Evolutionary conservation across 2,888 invertebrate genomes (phyloP).

Genomic region (Tuta absoluta): DNA sequence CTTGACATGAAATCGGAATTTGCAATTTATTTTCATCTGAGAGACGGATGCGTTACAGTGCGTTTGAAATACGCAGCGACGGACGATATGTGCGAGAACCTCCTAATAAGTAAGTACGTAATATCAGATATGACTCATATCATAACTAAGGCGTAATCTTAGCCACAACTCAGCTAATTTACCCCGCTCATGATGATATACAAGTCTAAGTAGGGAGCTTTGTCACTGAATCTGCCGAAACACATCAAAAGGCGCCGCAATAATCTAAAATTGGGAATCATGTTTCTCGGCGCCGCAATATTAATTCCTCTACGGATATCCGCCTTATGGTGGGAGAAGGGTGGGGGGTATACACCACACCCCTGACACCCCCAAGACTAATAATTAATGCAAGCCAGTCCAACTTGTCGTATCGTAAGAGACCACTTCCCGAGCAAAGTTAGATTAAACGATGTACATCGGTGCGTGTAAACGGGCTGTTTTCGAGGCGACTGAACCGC

Average conservation of each 20-base stretch:
- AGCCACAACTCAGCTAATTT: too few species aligned
- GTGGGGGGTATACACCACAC: neutral
- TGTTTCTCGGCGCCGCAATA: conserved; percentile 21
- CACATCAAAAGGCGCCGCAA: neutral
- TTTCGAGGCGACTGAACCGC: conserved; percentile 49
- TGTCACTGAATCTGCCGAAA: neutral
- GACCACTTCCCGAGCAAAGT: conserved; percentile 64
- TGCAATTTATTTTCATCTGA: too few species aligned
- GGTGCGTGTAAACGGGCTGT: conserved; percentile 59
- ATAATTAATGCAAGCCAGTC: conserved; percentile 54
- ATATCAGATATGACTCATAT: too few species aligned
- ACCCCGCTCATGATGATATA: too few species aligned
- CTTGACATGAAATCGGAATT: too few species aligned
- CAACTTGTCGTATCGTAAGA: conserved; percentile 53
- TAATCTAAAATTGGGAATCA: conserved; percentile 13
- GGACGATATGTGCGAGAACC: too few species aligned
- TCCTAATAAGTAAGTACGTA: too few species aligned
- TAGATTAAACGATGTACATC: conserved; percentile 72
- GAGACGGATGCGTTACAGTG: too few species aligned
- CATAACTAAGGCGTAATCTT: neutral
- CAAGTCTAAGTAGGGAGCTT: too few species aligned
- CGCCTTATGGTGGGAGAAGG: conserved; percentile 3
- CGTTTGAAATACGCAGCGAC: too few species aligned
- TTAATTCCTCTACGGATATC: conserved; percentile 26
- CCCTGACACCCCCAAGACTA: conserved; percentile 31